Evolutionary conservation across 2,113 vertebrate species (phyloP).

Genomic region (Aspidoscelis tigris): DNA sequence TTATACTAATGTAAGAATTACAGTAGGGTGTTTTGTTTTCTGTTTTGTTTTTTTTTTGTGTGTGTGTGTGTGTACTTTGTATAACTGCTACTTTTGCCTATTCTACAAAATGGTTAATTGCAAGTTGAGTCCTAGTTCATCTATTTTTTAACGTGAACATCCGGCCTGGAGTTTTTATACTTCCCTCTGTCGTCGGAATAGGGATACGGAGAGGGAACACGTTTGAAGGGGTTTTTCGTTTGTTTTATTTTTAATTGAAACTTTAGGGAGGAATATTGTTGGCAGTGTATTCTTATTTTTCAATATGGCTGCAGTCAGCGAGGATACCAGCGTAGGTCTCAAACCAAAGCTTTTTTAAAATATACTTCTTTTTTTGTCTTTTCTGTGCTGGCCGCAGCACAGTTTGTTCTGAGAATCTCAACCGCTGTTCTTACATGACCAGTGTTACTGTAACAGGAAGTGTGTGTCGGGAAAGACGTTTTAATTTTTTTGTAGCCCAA

Average conservation of each 20-base stretch:
- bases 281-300: constrained; percentile 57
- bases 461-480: constrained; percentile 3
- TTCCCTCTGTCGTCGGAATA: constrained; percentile 65
- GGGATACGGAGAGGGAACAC: constrained; percentile 43
- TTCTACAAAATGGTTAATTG: constrained; percentile 66
- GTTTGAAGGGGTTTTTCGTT: constrained; percentile 26
- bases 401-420: background rate
- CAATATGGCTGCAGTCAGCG: constrained; percentile 26
- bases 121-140: constrained; percentile 69
- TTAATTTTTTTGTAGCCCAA: background rate
- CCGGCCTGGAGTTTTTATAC: constrained; percentile 67
- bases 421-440: constrained; percentile 16
- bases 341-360: constrained; percentile 13
- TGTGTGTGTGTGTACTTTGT: constrained; percentile 66
- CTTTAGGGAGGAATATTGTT: constrained; percentile 58
- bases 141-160: constrained; percentile 70
- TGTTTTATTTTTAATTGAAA: constrained; percentile 25
- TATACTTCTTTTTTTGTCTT: background rate
- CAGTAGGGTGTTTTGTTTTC: constrained; percentile 36
- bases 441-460: background rate
- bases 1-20: constrained; percentile 66
- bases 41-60: background rate
- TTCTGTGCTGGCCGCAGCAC: constrained; percentile 1
- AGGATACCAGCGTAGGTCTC: constrained; percentile 18
- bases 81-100: constrained; percentile 72